Evolutionary conservation across 2,797 vertebrate species (phyloP).

Genomic region (Spondyliosoma cantharus): DNA sequence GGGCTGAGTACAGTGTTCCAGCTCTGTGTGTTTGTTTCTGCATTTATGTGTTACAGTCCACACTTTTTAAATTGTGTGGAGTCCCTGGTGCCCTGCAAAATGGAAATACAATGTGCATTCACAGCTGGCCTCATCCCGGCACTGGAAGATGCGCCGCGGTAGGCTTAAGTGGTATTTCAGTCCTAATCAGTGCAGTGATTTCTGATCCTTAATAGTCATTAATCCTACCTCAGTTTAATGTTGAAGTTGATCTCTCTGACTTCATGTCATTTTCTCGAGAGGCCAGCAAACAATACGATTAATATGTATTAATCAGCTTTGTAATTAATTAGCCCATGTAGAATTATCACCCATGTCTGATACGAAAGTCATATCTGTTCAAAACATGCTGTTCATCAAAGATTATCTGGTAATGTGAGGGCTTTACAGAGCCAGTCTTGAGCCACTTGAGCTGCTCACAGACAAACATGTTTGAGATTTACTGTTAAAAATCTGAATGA

Average conservation of each 20-base stretch:
- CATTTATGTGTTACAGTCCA: background rate
- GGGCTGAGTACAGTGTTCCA: slow-evolving; percentile 1
- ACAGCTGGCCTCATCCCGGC: background rate
- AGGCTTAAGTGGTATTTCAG: slow-evolving; percentile 5
- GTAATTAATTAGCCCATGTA: too few species aligned
- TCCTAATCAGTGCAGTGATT: background rate
- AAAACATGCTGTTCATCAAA: too few species aligned
- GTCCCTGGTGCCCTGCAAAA: background rate
- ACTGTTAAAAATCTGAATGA: too few species aligned
- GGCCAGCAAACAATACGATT: too few species aligned
- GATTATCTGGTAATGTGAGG: too few species aligned
- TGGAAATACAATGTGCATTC: slow-evolving; percentile 3
- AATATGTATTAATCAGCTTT: too few species aligned
- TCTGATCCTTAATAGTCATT: background rate
- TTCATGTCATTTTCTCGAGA: background rate
- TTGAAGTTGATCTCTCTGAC: background rate
- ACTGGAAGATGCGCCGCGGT: background rate
- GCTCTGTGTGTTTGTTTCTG: background rate
- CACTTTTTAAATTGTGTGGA: background rate
- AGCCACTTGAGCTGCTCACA: too few species aligned
- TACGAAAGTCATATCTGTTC: too few species aligned
- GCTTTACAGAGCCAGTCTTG: too few species aligned
- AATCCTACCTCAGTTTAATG: background rate
- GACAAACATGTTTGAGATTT: too few species aligned
- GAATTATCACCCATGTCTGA: background rate